A percentile compares a stretch with the other conserved stretches of the same genome.
Conservation (phyloP, 2,113 vertebrate species). For the Bothrops jararaca region DNA sequence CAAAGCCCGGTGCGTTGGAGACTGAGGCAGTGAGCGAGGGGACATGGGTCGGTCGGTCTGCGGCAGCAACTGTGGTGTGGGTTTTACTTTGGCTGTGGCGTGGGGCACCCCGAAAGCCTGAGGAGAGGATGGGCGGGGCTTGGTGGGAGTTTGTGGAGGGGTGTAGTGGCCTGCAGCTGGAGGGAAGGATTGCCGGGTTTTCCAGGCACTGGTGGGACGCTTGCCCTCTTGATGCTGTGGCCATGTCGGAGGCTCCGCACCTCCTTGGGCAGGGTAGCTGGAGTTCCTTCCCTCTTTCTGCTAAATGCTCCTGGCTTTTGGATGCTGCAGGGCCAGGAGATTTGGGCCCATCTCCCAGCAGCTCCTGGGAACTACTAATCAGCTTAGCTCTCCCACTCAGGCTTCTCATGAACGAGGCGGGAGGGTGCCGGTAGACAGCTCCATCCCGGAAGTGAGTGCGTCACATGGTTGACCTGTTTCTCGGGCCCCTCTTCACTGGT, state of each 20-base stretch:
- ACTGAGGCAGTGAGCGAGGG: slow-evolving; percentile 83
- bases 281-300: slow-evolving; percentile 50
- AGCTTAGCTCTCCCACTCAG: slow-evolving; percentile 66
- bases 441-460: slow-evolving; percentile 60
- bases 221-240: slow-evolving; percentile 79
- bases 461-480: slow-evolving; percentile 62
- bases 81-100: slow-evolving; percentile 80
- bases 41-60: slow-evolving; percentile 81
- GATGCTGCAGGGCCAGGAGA: slow-evolving; percentile 36
- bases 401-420: slow-evolving; percentile 73
- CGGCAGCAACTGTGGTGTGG: slow-evolving; percentile 75
- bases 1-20: slow-evolving; percentile 82
- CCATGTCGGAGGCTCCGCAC: slow-evolving; percentile 80
- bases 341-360: slow-evolving; percentile 64
- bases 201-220: slow-evolving; percentile 81
- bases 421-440: slow-evolving; percentile 25
- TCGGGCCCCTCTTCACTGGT: slow-evolving; percentile 69
- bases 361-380: slow-evolving; percentile 76
- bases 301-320: slow-evolving; percentile 75
- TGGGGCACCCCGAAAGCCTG: slow-evolving; percentile 74
- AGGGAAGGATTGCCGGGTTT: slow-evolving; percentile 83
- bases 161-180: slow-evolving; percentile 77
- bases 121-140: slow-evolving; percentile 79
- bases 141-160: slow-evolving; percentile 88
- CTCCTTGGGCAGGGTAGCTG: slow-evolving; percentile 70